Evolutionary conservation across 2,797 vertebrate species (phyloP).

Genomic region (Takifugu rubripes): DNA sequence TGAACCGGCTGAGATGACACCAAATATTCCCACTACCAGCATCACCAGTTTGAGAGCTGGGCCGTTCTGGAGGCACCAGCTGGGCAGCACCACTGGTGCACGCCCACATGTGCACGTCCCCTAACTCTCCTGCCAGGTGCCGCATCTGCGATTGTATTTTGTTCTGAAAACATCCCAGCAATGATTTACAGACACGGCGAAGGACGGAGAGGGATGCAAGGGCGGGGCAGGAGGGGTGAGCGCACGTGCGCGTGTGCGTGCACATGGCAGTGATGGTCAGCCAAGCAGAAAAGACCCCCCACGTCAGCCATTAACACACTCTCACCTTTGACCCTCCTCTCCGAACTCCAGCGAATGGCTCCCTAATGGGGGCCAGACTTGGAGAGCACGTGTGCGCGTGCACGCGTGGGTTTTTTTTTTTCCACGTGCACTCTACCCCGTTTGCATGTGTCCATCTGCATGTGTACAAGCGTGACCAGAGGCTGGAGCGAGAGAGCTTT

Average conservation of each 20-base stretch:
- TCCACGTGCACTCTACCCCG: slow-evolving; percentile 30
- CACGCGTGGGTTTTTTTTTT: slow-evolving; percentile 35
- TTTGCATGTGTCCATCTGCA: slow-evolving; percentile 23
- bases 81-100: slow-evolving; percentile 25
- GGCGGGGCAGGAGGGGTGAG: slow-evolving; percentile 10
- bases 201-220: slow-evolving; percentile 18
- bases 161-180: slow-evolving; percentile 48
- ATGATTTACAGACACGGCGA: slow-evolving; percentile 60
- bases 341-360: slow-evolving; percentile 52
- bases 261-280: slow-evolving; percentile 59
- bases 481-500: slow-evolving; percentile 16
- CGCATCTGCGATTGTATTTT: slow-evolving; percentile 64
- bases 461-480: slow-evolving; percentile 14
- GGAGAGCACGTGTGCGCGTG: slow-evolving; percentile 27
- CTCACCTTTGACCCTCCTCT: slow-evolving; percentile 64
- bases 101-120: slow-evolving; percentile 39
- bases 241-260: background rate
- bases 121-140: slow-evolving; percentile 67
- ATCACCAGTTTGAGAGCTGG: background rate
- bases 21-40: background rate
- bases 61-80: background rate
- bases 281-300: slow-evolving; percentile 72
- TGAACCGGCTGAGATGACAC: background rate
- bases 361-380: slow-evolving; percentile 74
- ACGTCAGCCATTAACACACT: slow-evolving; percentile 72